Conservation (phyloP, 2,113 vertebrate species). For the Rhegmatorhina hoffmannsi region DNA sequence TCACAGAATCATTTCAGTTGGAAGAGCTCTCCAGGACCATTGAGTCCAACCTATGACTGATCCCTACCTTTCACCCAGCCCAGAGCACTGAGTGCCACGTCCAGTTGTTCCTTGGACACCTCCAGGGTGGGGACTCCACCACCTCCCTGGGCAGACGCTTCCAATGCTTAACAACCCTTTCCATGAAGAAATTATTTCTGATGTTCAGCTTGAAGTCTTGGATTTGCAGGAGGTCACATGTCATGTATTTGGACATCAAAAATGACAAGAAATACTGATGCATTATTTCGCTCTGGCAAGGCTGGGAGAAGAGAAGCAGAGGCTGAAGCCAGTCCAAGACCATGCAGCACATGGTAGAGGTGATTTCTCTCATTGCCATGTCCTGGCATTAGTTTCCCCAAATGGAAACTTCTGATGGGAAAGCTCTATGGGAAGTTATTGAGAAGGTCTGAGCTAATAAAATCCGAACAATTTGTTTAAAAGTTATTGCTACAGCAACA, state of each 20-base stretch:
- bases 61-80: too few species aligned
- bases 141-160: background rate
- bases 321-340: background rate
- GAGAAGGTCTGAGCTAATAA: background rate
- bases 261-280: accelerated
- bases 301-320: background rate
- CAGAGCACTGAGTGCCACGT: background rate
- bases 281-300: background rate
- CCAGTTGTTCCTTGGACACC: background rate
- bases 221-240: background rate
- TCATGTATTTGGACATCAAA: background rate
- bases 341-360: background rate
- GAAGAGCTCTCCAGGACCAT: background rate
- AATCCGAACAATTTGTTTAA: background rate
- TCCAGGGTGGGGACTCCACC: background rate
- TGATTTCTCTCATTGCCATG: background rate
- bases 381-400: accelerated
- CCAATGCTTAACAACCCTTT: background rate
- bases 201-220: background rate
- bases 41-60: background rate
- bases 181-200: background rate
- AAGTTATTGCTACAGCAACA: constrained; percentile 25
- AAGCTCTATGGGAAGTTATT: background rate
- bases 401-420: background rate
- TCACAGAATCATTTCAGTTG: background rate